These are phyloP conservation scores for Rhynchonycteris naso DNA, from an alignment of 2,797 vertebrate genomes.

Conservation along the genomic window DNA sequence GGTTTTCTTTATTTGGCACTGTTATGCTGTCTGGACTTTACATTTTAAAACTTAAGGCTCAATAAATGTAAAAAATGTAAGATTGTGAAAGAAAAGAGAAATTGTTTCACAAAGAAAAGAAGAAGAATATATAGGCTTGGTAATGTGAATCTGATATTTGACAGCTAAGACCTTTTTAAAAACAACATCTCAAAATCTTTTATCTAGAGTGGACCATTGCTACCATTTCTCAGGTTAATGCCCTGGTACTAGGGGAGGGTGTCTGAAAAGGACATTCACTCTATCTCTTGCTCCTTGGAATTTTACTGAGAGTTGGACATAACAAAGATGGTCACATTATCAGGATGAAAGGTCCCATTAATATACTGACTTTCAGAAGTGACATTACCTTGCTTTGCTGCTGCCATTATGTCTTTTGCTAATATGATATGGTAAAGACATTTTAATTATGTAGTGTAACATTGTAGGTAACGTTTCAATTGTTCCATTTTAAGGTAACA, in stretches of 20 bases:
- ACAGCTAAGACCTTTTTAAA: not conserved
- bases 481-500: not conserved
- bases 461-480: not conserved
- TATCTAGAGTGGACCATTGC: not conserved
- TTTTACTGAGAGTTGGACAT: conserved; percentile 2
- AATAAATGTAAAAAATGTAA: not conserved
- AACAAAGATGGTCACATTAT: not conserved
- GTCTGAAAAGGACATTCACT: not conserved
- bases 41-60: not conserved
- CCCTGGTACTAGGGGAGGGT: not conserved
- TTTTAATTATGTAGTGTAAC: not conserved
- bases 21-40: not conserved
- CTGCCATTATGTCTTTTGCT: conserved; percentile 6
- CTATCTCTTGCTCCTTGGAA: not conserved
- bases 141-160: not conserved
- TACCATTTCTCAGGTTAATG: not conserved
- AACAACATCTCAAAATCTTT: not conserved
- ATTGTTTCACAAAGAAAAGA: not conserved
- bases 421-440: not conserved
- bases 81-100: not conserved
- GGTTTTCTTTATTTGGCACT: not conserved
- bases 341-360: not conserved
- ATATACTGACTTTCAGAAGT: not conserved
- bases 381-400: not conserved
- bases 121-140: not conserved